phyloP scores from a whole-genome alignment of 2,113 vertebrate genomes.

The Rhinichthys klamathensis region DNA sequence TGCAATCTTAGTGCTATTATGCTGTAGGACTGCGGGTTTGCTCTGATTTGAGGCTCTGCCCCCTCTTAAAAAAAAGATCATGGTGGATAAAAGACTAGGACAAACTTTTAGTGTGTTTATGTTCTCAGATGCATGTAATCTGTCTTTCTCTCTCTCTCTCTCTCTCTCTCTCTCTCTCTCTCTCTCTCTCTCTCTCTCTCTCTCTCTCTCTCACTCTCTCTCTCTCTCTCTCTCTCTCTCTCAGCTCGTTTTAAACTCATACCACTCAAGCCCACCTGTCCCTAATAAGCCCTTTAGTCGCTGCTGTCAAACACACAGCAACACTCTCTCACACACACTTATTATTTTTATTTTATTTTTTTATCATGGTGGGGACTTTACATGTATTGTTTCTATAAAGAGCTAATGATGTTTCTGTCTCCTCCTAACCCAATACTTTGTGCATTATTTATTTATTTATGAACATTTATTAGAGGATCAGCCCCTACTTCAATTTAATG shows the following conservation, averaged over 20 bases:
- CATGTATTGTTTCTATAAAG: background rate
- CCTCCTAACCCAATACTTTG: background rate
- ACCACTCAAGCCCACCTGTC: constrained; percentile 79
- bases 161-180: too few relatives aligned
- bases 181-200: too few relatives aligned
- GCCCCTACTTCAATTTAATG: too few relatives aligned
- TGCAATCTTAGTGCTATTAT: constrained; percentile 6
- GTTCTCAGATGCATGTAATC: constrained; percentile 3
- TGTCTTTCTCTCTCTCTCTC: background rate
- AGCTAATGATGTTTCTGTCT: background rate
- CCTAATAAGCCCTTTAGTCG: constrained; percentile 76
- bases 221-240: constrained; percentile 39
- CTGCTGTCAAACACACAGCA: constrained; percentile 71
- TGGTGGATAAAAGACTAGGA: background rate
- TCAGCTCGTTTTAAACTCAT: constrained; percentile 68
- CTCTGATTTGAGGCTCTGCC: background rate
- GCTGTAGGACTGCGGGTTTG: background rate
- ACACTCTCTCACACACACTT: background rate
- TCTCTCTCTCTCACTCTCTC: too few relatives aligned
- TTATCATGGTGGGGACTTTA: background rate
- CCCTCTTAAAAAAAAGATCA: constrained; percentile 2
- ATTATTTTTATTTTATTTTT: background rate
- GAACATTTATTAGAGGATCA: too few relatives aligned
- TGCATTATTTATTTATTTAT: background rate
- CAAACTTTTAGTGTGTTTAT: constrained; percentile 30